Evolutionary conservation across 2,888 invertebrate genomes (phyloP).

Genomic region (Polydesmus complanatus): DNA sequence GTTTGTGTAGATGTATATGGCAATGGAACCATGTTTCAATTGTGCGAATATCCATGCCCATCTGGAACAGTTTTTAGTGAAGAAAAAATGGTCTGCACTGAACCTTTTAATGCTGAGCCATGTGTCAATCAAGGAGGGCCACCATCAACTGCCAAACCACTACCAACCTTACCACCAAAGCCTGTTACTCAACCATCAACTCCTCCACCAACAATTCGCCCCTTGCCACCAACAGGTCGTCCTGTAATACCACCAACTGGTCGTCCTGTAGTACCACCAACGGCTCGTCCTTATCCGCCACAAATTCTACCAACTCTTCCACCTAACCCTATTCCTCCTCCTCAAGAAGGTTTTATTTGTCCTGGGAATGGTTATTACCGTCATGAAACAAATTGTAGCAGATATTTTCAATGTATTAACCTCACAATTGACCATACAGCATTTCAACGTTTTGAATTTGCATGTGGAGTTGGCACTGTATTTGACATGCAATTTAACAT

Average conservation of each 20-base stretch:
- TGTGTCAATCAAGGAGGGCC: background rate
- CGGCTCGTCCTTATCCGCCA: background rate
- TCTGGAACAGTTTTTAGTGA: constrained; percentile 12
- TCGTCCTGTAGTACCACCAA: background rate
- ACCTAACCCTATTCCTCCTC: background rate
- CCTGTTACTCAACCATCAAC: background rate
- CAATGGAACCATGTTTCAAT: constrained; percentile 6
- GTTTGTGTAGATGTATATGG: constrained; percentile 8
- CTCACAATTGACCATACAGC: background rate
- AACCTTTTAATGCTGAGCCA: constrained; percentile 8
- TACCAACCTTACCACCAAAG: background rate
- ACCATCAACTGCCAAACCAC: background rate
- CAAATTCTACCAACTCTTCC: background rate
- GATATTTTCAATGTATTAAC: constrained; percentile 20
- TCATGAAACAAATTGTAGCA: constrained; percentile 26
- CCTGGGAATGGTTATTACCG: constrained; percentile 21
- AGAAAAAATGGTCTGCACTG: background rate
- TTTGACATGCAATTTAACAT: constrained; percentile 22
- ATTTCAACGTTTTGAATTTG: constrained; percentile 21
- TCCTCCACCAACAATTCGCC: background rate
- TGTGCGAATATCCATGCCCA: constrained; percentile 15
- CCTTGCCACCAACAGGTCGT: background rate
- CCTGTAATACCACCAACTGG: background rate
- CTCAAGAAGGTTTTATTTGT: constrained; percentile 13
- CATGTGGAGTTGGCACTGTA: constrained; percentile 22